Conservation (phyloP, 2,888 invertebrate species). For the Acleris sparsana region DNA sequence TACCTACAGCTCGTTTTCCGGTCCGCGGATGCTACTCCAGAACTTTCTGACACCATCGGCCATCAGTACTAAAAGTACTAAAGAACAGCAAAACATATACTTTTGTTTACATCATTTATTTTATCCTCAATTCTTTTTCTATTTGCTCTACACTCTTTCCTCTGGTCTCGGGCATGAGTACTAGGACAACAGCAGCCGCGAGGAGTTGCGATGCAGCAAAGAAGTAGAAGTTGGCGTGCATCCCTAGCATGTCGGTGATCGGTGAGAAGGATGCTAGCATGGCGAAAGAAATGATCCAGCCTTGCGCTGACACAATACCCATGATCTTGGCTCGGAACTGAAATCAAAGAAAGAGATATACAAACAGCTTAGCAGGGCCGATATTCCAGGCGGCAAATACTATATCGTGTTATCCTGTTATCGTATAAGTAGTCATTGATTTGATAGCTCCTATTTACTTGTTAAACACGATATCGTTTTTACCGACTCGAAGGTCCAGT, state of each 20-base stretch:
- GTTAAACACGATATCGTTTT: no score
- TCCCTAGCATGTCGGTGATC: slow-evolving; percentile 49
- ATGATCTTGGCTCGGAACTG: slow-evolving; percentile 60
- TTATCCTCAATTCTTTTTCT: slow-evolving; percentile 39
- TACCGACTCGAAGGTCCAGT: no score
- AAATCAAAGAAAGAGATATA: slow-evolving; percentile 33
- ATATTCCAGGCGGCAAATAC: no score
- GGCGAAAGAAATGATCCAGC: slow-evolving; percentile 51
- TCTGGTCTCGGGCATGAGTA: slow-evolving; percentile 70
- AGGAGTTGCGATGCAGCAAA: slow-evolving; percentile 60
- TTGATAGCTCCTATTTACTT: no score
- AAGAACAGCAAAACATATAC: no score
- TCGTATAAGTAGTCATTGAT: no score
- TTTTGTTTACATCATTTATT: background rate
- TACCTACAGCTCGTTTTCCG: no score
- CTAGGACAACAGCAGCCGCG: slow-evolving; percentile 52
- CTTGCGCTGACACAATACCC: slow-evolving; percentile 50
- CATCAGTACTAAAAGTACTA: no score
- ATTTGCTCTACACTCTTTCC: slow-evolving; percentile 66
- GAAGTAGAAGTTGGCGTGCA: slow-evolving; percentile 59
- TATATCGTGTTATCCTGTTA: no score
- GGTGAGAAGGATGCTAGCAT: slow-evolving; percentile 47
- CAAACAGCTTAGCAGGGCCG: no score
- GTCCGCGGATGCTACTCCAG: no score
- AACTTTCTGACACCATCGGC: no score